Base-by-base conservation (phyloP, 2,797 vertebrate genomes). In the Liasis olivaceus region DNA sequence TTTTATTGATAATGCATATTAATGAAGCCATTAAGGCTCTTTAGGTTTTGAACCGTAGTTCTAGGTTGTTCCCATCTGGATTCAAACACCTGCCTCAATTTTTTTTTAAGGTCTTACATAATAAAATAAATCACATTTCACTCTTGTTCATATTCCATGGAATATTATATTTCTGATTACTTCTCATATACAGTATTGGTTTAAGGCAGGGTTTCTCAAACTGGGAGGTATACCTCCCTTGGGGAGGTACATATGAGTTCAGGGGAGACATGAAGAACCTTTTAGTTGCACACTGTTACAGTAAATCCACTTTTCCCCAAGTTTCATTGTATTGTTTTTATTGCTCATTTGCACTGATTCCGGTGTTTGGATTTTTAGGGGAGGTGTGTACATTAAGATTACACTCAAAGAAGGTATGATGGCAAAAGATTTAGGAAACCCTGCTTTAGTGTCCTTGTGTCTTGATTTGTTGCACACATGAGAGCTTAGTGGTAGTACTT, bases 1-100 rank as follows among this genome's bases (percentile, higher is more conserved):
- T 88, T 88, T 93, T 90, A 90, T 88, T 91, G 85, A 91, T 85
- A 90, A 66, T 88, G 51, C 89, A 93, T 93, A 93, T 85, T 93
- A 91, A 93, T 93, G 85, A 91, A 84, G n/a, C 69, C 2, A 66
- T 93, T 88, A 91, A 93, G 89, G 28, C 59, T 47, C 17, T 36
- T 91, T 66, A 84, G 54, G 59, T 72, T 90, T 59, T 63, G 63
- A 64, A 93, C 89, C 87, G 24, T 81, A 63, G 85, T 81, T 64
- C 42, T 63, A 63, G 89, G 51, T 66, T 88, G 51, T 84, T 88
- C 92, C 86, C 92, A 84, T 26, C 60, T 91, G 92, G 59, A 26
- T 85, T 66, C 36, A 88, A 93, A 85, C 59, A 88, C 81, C 56
- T 77, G 86, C 14, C 28, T 88, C 20, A 56, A n/a, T 56, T 58